Evolutionary conservation across 2,888 invertebrate genomes (phyloP), one percentile per base, ranked within the genome.

Genomic region (Agrypnus murinus): DNA sequence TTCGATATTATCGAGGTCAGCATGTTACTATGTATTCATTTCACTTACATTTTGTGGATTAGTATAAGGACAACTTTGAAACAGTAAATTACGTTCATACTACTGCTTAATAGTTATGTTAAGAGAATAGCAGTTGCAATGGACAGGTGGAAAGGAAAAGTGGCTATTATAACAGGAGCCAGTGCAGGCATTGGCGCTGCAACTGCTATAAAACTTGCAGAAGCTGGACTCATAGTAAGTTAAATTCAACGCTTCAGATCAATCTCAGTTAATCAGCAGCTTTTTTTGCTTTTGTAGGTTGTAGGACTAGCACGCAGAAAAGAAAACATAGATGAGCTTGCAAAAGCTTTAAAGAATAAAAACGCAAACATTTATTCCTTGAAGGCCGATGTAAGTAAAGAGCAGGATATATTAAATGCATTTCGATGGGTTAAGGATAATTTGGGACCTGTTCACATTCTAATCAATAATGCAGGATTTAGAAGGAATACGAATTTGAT

Each of bases 391-490:
- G n/a, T 68, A 6, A 43, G 14, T 5, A 60, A 62, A 3, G 62
- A 68, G 19, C 25, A 62, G 5, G 68, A 68, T 6, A 53, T 68
- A 4, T 15, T 62, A 2, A 25, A 25, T n/a, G 63, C 55, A n/a
- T 68, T 68, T 34, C 25, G 63, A 57, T 62, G 55, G 55, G 36
- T 63, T 45, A 63, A 43, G 9, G 34, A 62, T 0, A 48, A 50
- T 32, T 17, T 67, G 10, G 67, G 67, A 6, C 53, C 67, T 8
- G 53, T 60, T 10, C 43, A 53, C 12, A 53, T 62, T 40, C 25
- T 68, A 2, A 45, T 68, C n/a, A 68, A 68, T 19, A 71, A 71
- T 17, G 71, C 71, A 32, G 67, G 67, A 34, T 14, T 68, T 43
- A 64, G 48, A 5, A 57, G 57, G 19, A 34, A 63, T 1, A 64